These are phyloP conservation scores for Heliopora coerulea DNA, from an alignment of 92 coral and sea anemone species.

Conservation along the genomic window DNA sequence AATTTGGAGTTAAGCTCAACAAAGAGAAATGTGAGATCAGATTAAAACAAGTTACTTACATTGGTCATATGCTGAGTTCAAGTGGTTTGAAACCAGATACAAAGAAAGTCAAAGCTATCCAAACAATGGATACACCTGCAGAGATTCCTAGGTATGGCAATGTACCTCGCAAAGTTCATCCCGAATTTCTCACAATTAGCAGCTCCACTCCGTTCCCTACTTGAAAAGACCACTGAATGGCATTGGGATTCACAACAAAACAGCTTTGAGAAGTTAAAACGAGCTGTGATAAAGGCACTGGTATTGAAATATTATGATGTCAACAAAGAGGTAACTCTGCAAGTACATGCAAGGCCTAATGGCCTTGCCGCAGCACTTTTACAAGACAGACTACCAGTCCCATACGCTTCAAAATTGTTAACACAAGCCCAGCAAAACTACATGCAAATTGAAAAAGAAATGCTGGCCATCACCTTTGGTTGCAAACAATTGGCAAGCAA, in stretches of 20 bases:
- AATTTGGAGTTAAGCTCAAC: slow-evolving; percentile 26
- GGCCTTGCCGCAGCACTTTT: neutral
- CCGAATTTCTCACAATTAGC: slow-evolving; percentile 13
- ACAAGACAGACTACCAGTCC: neutral
- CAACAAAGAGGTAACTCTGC: neutral
- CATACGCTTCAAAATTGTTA: neutral
- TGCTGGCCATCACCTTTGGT: no score
- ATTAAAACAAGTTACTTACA: slow-evolving; percentile 9
- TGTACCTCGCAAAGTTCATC: slow-evolving; percentile 9
- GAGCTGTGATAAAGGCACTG: slow-evolving; percentile 11
- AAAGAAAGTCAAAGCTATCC: slow-evolving; percentile 24
- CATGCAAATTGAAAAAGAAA: no score
- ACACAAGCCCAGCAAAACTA: neutral
- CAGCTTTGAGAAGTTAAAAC: neutral
- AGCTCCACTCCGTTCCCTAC: slow-evolving; percentile 14
- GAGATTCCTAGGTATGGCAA: slow-evolving; percentile 25
- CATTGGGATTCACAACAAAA: slow-evolving; percentile 29
- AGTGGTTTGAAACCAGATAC: slow-evolving; percentile 19
- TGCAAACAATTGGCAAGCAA: no score
- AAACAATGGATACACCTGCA: slow-evolving; percentile 26
- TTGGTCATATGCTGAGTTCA: slow-evolving; percentile 29
- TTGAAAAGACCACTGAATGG: slow-evolving; percentile 24
- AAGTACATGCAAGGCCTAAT: neutral
- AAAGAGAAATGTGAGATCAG: slow-evolving; percentile 29
- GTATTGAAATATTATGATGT: slow-evolving; percentile 19